These are phyloP conservation scores for Xestia sexstrigata DNA, from an alignment of 2,888 invertebrate species.

Conservation along the genomic window DNA sequence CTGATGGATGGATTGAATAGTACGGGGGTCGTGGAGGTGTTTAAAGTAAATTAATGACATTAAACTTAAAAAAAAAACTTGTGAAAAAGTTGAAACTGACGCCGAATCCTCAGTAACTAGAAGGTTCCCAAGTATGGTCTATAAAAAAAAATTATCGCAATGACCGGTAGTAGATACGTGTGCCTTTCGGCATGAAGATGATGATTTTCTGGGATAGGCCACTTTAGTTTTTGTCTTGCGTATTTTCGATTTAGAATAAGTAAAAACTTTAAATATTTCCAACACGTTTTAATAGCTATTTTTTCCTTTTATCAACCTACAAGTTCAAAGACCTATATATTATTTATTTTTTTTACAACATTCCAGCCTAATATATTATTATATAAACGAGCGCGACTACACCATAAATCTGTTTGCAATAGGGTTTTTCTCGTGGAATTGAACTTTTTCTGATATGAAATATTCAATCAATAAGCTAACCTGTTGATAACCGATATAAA, in stretches of 20 bases:
- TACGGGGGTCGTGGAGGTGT: no score
- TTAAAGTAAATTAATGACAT: no score
- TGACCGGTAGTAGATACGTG: no score
- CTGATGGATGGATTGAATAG: no score
- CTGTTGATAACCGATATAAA: conserved; percentile 26
- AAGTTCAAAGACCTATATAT: conserved; percentile 7
- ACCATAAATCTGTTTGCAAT: neutral
- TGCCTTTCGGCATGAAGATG: neutral
- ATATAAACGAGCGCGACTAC: neutral
- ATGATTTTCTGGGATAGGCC: neutral
- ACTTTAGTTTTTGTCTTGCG: neutral
- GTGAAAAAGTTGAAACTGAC: no score
- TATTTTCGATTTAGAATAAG: neutral
- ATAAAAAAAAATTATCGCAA: no score
- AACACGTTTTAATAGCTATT: neutral
- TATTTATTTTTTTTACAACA: neutral
- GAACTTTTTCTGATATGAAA: conserved; percentile 6
- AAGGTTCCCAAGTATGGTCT: no score
- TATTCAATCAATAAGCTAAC: conserved; percentile 37
- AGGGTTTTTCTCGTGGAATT: conserved; percentile 8
- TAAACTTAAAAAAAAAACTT: no score
- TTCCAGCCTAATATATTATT: conserved; percentile 8
- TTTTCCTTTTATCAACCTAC: neutral
- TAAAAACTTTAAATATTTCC: neutral
- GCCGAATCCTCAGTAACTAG: no score